Percentiles rank a stretch among this genome's conserved stretches.
Evolutionary conservation across 1,140 invertebrate species (phyloP).

Genomic region (Antheraea mylitta): DNA sequence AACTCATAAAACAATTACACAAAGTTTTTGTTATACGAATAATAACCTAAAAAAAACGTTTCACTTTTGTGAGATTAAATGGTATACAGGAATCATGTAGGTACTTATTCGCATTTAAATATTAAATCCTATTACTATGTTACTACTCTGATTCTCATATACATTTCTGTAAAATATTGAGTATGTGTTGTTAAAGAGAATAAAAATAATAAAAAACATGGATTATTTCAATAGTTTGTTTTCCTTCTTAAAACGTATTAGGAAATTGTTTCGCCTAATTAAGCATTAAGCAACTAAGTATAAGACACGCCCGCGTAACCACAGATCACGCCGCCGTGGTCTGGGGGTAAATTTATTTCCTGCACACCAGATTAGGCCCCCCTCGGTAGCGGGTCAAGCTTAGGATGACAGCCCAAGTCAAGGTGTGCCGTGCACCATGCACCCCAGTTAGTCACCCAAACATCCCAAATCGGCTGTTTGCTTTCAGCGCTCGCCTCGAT

Average conservation of each 20-base stretch:
- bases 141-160: constrained; percentile 78
- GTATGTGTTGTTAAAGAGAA: constrained; percentile 80
- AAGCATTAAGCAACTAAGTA: too few relatives aligned
- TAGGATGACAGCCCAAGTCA: too few relatives aligned
- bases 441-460: too few relatives aligned
- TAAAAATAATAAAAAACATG: constrained; percentile 78
- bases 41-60: background rate
- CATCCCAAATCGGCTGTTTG: too few relatives aligned
- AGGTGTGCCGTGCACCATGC: too few relatives aligned
- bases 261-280: too few relatives aligned
- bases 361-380: too few relatives aligned
- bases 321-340: too few relatives aligned
- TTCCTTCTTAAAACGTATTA: constrained; percentile 18
- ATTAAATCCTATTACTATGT: constrained; percentile 74
- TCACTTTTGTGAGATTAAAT: constrained; percentile 10
- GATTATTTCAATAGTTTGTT: constrained; percentile 39
- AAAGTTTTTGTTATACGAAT: background rate
- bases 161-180: constrained; percentile 80
- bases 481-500: too few relatives aligned
- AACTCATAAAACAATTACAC: background rate
- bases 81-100: constrained; percentile 42
- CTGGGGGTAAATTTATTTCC: too few relatives aligned
- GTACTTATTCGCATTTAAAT: constrained; percentile 72
- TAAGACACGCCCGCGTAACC: too few relatives aligned
- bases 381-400: too few relatives aligned